Percentiles rank a stretch among this genome's conserved stretches.
phyloP scores from a whole-genome alignment of 2,888 invertebrate genomes.

The Diarsia dahlii region DNA sequence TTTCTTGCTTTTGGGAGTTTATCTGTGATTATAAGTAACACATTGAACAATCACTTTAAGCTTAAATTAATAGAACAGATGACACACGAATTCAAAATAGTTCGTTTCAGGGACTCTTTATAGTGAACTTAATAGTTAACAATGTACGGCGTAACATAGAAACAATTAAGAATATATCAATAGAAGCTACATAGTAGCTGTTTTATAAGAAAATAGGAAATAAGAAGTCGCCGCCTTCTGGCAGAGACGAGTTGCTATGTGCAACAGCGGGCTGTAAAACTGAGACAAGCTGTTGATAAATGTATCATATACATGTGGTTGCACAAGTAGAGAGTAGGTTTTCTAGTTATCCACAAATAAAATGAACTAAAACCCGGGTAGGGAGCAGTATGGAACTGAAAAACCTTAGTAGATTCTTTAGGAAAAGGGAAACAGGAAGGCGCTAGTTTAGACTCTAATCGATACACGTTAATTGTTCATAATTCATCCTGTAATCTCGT shows the following conservation, averaged over 20 bases:
- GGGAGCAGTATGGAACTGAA: not conserved
- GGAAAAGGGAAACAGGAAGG: not conserved
- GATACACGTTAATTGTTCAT: not conserved
- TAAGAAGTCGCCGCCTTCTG: not conserved
- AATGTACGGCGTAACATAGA: not conserved
- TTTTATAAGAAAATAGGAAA: not conserved
- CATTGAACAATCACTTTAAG: not conserved
- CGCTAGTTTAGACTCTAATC: not conserved
- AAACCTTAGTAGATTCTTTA: not conserved
- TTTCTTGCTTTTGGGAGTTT: conserved; percentile 10
- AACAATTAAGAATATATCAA: not conserved
- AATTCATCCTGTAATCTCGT: conserved; percentile 44
- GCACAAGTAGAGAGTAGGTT: not conserved
- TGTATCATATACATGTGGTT: conserved; percentile 13
- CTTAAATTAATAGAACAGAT: not conserved
- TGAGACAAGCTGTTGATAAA: conserved; percentile 22
- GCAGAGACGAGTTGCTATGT: conserved; percentile 20
- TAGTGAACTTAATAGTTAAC: not conserved
- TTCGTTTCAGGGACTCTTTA: no score
- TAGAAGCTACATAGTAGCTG: not conserved
- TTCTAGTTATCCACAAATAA: not conserved
- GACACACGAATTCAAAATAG: not conserved
- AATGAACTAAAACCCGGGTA: not conserved
- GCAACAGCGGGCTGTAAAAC: conserved; percentile 2
- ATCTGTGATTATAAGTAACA: not conserved